Percentiles rank a stretch among this genome's conserved stretches.
Evolutionary conservation across 2,888 invertebrate species (phyloP).

Genomic region (Oegoconia quadripuncta): DNA sequence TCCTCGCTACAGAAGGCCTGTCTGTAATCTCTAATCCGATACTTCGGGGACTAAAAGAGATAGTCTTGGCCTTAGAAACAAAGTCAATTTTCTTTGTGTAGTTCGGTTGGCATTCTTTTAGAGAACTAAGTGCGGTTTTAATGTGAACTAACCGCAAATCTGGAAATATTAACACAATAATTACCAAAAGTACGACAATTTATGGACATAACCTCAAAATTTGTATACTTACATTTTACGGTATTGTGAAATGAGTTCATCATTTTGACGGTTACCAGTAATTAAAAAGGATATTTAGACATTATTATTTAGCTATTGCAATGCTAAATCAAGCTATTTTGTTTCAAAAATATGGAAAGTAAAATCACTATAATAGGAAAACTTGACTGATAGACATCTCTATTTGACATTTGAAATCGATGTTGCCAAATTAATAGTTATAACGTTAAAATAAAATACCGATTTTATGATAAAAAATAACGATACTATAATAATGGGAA

Average conservation of each 20-base stretch:
- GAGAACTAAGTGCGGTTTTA: constrained; percentile 47
- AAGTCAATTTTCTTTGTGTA: constrained; percentile 28
- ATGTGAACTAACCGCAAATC: constrained; percentile 60
- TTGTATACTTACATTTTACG: constrained; percentile 55
- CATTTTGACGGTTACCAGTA: constrained; percentile 26
- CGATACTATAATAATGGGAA: too few relatives aligned
- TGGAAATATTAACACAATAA: constrained; percentile 25
- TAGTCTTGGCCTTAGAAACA: constrained; percentile 29
- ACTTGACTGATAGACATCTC: too few relatives aligned
- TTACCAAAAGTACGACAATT: constrained; percentile 8
- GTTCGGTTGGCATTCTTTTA: constrained; percentile 47
- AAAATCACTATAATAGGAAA: too few relatives aligned
- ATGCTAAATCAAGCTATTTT: too few relatives aligned
- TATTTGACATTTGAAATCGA: too few relatives aligned
- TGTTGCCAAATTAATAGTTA: too few relatives aligned
- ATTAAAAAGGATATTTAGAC: too few relatives aligned
- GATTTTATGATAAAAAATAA: too few relatives aligned
- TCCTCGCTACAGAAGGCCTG: constrained; percentile 31
- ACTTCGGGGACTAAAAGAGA: constrained; percentile 52
- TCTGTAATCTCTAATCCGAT: constrained; percentile 56
- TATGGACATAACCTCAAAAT: constrained; percentile 46
- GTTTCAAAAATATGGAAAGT: too few relatives aligned
- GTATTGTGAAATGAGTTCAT: constrained; percentile 60
- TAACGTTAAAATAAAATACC: too few relatives aligned
- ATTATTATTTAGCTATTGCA: too few relatives aligned